Evolutionary conservation across 1,140 invertebrate species (phyloP).

Genomic region (Ceratosolen solmsi): DNA sequence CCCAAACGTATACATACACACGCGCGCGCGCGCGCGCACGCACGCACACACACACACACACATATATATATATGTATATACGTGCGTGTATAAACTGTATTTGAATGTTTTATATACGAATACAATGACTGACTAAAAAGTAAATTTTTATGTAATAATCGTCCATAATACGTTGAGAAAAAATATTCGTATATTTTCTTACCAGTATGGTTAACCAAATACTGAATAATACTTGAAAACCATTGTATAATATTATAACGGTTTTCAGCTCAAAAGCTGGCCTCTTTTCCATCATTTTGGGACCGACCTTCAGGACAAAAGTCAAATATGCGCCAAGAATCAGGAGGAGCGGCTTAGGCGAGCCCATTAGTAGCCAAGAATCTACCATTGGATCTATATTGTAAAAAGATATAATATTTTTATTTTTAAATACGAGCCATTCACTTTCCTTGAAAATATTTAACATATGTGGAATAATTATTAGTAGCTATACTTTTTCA

Average conservation of each 20-base stretch:
- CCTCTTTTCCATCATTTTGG: slow-evolving; percentile 80
- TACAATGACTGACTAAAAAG: neutral
- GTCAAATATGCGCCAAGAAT: slow-evolving; percentile 78
- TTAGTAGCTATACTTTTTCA: too few species aligned
- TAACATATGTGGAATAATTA: too few species aligned
- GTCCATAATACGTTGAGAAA: neutral
- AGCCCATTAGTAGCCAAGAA: slow-evolving; percentile 83
- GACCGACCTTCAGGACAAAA: slow-evolving; percentile 82
- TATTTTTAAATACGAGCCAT: too few species aligned
- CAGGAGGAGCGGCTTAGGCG: slow-evolving; percentile 78
- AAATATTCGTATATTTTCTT: slow-evolving; percentile 54
- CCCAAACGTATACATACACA: too few species aligned
- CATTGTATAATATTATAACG: slow-evolving; percentile 81
- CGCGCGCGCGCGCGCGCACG: too few species aligned
- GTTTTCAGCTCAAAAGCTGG: slow-evolving; percentile 79
- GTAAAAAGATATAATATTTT: neutral
- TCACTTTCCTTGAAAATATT: too few species aligned
- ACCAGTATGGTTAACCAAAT: slow-evolving; percentile 77
- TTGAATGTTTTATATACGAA: neutral
- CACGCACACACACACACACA: too few species aligned
- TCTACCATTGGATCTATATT: slow-evolving; percentile 76
- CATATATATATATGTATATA: too few species aligned
- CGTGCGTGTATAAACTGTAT: neutral
- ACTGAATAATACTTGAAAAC: slow-evolving; percentile 80
- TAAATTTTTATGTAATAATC: too few species aligned